These are phyloP conservation scores for Cephus rjabovi DNA, from an alignment of 2,888 invertebrate species.

Conservation along the genomic window DNA sequence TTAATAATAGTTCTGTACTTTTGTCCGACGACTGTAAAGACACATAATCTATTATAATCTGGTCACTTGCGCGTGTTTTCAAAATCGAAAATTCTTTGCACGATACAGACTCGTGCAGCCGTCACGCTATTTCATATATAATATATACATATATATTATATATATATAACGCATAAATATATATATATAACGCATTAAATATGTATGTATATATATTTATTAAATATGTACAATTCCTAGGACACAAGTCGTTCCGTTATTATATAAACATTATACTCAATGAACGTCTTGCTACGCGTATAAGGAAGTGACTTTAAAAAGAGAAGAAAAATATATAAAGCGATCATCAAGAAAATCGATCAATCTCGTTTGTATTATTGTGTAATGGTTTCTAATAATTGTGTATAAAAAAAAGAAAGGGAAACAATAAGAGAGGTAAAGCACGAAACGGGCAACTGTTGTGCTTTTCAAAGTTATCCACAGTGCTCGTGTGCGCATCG, in stretches of 20 bases:
- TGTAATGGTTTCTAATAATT: conserved; percentile 40
- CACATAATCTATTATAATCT: neutral
- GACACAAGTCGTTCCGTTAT: neutral
- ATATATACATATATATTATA: neutral
- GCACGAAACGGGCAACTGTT: conserved; percentile 18
- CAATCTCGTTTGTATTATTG: neutral
- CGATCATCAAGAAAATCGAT: neutral
- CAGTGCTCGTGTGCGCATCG: neutral
- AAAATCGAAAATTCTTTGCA: neutral
- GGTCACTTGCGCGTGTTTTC: neutral
- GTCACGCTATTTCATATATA: neutral
- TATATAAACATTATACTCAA: neutral
- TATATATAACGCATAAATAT: too few species aligned
- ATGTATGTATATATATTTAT: too few species aligned
- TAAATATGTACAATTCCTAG: neutral
- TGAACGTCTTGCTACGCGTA: neutral
- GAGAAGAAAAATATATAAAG: neutral
- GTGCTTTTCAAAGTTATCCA: conserved; percentile 29
- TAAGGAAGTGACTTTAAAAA: neutral
- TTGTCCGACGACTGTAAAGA: neutral
- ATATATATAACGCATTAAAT: too few species aligned
- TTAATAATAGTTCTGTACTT: neutral
- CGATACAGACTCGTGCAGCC: neutral
- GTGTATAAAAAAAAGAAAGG: conserved; percentile 34
- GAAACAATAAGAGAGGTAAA: neutral